Base-by-base conservation (phyloP, 2,113 vertebrate species). In the Chaetodon trifascialis region DNA sequence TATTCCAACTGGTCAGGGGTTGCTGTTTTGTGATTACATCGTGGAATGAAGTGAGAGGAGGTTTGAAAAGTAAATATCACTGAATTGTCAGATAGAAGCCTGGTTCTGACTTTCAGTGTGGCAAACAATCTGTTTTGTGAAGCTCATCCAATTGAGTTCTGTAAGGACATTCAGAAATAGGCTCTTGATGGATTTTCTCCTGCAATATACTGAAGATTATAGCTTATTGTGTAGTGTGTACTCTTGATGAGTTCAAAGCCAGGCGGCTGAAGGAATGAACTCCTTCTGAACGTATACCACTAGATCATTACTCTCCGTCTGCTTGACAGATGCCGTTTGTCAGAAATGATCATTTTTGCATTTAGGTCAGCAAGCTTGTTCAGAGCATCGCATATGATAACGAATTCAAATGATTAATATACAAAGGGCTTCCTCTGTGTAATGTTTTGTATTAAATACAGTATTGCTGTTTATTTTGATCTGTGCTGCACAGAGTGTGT, bases 151-250 rank as follows among this genome's bases (percentile, higher is more conserved):
- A 88, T 86, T 80, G 73, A 76, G 76, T 80, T 77, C 44, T 73
- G 73, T 80, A 40, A 79, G 72, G 84, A 81, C 73, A 76, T 73
- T 90, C 81, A 79, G 82, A 76, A 84, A 84, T 70, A 55, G 38
- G 40, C 38, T 87, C 80, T 82, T 86, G 83, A 90, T 88, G 89
- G 84, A 75, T 84, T 80, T 89, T 58, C 73, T 56, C 23, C 59
- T 73, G 83, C 86, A 91, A 83, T 90, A 89, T 82, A 65, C 17
- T 4, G 49, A 64, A 79, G 86, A 89, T 92, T 91, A 90, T 15
- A 63, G 63, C 14, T 86, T 83, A 78, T 86, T 89, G 83, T 79
- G 56, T 65, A 38, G 74, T 71, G 70, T 73, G 79, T 74, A 55
- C 71, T 34, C 23, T 77, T 70, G 68, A 85, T 77, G 82, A 76